phyloP scores from a whole-genome alignment of 2,888 invertebrate species.

The Dicyrtomina minuta region DNA sequence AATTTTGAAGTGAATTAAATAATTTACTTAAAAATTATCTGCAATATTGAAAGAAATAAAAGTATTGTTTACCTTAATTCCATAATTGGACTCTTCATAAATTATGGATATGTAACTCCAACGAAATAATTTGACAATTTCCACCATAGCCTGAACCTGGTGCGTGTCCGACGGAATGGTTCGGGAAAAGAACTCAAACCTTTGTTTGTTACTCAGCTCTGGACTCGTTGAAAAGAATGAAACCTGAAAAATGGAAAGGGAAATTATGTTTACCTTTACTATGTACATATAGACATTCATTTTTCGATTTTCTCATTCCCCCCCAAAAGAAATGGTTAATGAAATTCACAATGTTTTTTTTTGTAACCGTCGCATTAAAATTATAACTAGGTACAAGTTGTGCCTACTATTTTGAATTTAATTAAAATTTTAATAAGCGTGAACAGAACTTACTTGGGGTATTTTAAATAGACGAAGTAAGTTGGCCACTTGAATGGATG shows the following conservation, averaged over 20 bases:
- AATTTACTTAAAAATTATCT: too few species aligned
- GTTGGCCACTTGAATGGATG: slow-evolving; percentile 94
- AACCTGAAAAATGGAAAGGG: slow-evolving; percentile 65
- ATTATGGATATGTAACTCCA: slow-evolving; percentile 96
- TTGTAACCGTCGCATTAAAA: too few species aligned
- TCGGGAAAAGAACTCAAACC: slow-evolving; percentile 90
- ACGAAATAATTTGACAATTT: slow-evolving; percentile 78
- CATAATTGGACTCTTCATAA: slow-evolving; percentile 94
- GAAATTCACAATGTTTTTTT: too few species aligned
- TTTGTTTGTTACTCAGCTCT: slow-evolving; percentile 87
- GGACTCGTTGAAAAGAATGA: slow-evolving; percentile 95
- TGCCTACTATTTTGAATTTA: too few species aligned
- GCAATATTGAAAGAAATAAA: too few species aligned
- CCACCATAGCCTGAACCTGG: slow-evolving; percentile 93
- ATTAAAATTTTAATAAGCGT: too few species aligned
- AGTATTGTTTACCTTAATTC: slow-evolving; percentile 89
- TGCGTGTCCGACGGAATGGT: slow-evolving; percentile 94
- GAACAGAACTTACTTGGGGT: slow-evolving; percentile 69
- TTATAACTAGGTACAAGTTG: too few species aligned
- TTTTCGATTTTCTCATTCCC: neutral
- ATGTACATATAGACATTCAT: too few species aligned
- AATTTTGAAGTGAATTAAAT: too few species aligned
- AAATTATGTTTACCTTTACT: slow-evolving; percentile 15
- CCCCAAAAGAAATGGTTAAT: neutral
- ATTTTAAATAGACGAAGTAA: slow-evolving; percentile 86